Evolutionary conservation across 2,113 vertebrate species (phyloP), one percentile per base, ranked within the genome.

Genomic region (Aleadryas rufinucha): DNA sequence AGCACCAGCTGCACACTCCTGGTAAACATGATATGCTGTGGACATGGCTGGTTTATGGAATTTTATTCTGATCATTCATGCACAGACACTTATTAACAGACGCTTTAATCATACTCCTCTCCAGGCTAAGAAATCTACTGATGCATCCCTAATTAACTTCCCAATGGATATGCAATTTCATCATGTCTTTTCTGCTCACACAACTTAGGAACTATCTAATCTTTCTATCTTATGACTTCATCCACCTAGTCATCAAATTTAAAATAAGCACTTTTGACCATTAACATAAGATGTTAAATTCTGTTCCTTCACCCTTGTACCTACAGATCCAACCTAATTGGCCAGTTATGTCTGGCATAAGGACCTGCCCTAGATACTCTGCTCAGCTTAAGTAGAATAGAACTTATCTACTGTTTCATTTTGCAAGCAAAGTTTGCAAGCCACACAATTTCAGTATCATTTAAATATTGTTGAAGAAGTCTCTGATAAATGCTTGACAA

Each of bases 401-500:
- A 94, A 84, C 8, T 80, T 44, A 45, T 1, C 41, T 53, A 33
- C 31, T 80, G 18, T 77, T 91, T 70, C 37, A 47, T 53, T 86
- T 42, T 50, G 23, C 39, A 65, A 78, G 76, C 1, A 2, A 88
- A 88, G 54, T 70, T 61, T 57, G n/a, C 83, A 88, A 86, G 75
- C 20, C 71, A 88, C 21, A 56, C 42, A 79, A 90, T 64, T 93
- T 71, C 69, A 82, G 9, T 26, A 39, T 61, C 28, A 84, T 71
- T 90, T 84, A 78, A 90, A 92, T 69, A 61, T 39, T 61, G 23
- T n/a, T 68, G 65, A 84, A 89, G 83, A 92, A 86, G 57, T 23
- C 33, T 64, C 49, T 93, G 49, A 68, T 66, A 87, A 88, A 94
- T 77, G 70, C 44, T 59, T 85, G 56, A 85, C 61, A 96, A 95